Base-by-base conservation (phyloP, 1,140 invertebrate genomes). In the Aphidius ervi region DNA sequence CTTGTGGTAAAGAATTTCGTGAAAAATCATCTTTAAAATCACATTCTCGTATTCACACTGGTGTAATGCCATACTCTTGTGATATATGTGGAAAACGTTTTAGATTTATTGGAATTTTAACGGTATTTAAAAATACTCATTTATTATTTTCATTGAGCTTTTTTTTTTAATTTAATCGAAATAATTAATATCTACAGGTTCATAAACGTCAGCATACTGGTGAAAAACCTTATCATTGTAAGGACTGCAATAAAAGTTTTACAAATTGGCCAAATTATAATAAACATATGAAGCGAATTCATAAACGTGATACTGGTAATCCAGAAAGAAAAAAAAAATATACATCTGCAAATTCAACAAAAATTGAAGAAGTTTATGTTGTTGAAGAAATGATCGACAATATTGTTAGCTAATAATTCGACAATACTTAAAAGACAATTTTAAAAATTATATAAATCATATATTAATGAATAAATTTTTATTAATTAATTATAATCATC, bases 31-130 rank as follows among this genome's bases (percentile, higher is more conserved):
- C 78, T 1, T 68, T 82, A 16, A 76, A 75, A 64, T 80, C 81
- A 65, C 81, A 82, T 62, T 70, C 74, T 63, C 57, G 80, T 58
- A 83, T 87, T 20, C 91, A 94, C 70, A 93, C 91, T 7, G 90
- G 88, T n/a, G 87, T 87, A 56, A 88, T 89, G 78, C 90, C 91
- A 5, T 83, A 82, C 64, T 77, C 79, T 16, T 87, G 86, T 64
- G 81, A 83, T 58, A 83, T 82, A 71, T 87, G 84, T 66, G 82
- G 80, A 43, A 86, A 87, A 68, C 72, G 76, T 39, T 88, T 87
- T 64, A 69, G 84, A 40, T 86, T 86, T 63, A 85, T 83, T 66
- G 81, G 80, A 20, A 80, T 84, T 41, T 68, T 85, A 49, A 83
- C 80, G 52, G 77, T 80, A 58, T 66, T 59, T 58, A 56, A 48